Base-by-base conservation (phyloP, 2,888 invertebrate genomes). In the Elysia crispata region DNA sequence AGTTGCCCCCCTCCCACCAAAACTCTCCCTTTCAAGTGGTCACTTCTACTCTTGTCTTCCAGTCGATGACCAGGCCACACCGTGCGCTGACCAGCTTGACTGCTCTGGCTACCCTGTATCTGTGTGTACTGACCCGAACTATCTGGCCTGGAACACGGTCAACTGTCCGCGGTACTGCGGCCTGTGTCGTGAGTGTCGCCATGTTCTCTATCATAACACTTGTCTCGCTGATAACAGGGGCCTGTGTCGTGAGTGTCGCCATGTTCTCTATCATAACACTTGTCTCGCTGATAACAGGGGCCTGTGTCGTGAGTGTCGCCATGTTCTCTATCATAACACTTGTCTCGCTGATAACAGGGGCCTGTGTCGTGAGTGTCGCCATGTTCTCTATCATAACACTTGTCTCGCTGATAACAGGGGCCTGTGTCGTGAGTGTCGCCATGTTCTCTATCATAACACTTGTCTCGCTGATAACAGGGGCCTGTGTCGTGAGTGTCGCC, bases 151-250 rank as follows among this genome's bases (percentile, higher is more conserved):
- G 88, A 87, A 85, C 0, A 73, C 74, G 1, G 83, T 85, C n/a
- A 85, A 88, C 81, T 88, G 88, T 77, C 82, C 82, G 18, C 78
- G 81, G 13, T 86, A 69, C 80, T 88, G 88, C 84, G 83, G 84
- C 66, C 83, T 79, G 30, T 87, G 87, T 79, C 81, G 78, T 81
- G 8, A 73, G 77, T 50, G 6, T 20, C n/a, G n/a, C n/a, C n/a
- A n/a, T n/a, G n/a, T n/a, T n/a, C n/a, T n/a, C n/a, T n/a, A n/a
- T n/a, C n/a, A n/a, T n/a, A n/a, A n/a, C n/a, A n/a, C n/a, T n/a
- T n/a, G n/a, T n/a, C n/a, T n/a, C n/a, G n/a, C n/a, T n/a, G n/a
- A n/a, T n/a, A n/a, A 69, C 80, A 87, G 88, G 84, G 83, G 84
- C 66, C 83, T 79, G 30, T 87, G 87, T 79, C 81, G 78, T 81